Evolutionary conservation across 2,797 vertebrate genomes (phyloP), one percentile per base, ranked within the genome.

Genomic region (Apodemus agrarius): DNA sequence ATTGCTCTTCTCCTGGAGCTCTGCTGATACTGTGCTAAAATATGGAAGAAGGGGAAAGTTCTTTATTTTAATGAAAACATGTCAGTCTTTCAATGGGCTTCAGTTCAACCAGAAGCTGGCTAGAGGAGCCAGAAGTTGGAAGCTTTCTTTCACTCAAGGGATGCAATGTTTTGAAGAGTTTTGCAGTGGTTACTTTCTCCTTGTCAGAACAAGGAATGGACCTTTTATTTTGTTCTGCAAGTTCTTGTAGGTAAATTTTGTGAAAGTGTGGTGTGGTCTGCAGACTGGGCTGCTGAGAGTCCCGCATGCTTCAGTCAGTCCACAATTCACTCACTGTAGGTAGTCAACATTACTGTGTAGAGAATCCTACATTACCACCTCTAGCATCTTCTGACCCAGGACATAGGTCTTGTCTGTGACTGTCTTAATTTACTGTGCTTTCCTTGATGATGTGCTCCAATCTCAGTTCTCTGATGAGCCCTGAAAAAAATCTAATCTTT

Each of bases 401-500:
- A 79, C 81, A 29, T 40, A 83, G 81, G 31, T 92, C 76, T 93
- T 75, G 82, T n/a, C 37, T 90, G 4, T 88, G 12, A 63, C 21
- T 83, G 6, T 90, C 40, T 83, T 49, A 11, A 89, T 89, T 93
- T 49, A 16, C 16, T 34, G 14, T 1, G 37, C 11, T 84, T 59
- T 76, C 26, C 0, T 13, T 43, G 7, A 6, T 96, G 34, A 6
- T 96, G 34, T 34, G n/a, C 17, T 87, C 8, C 2, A 94, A 67
- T 90, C 49, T 90, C 52, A 82, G 7, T 40, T 96, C 29, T 94
- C 31, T 49, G 57, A 74, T 89, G 63, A 67, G 9, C 82, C 14
- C 79, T 78, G 24, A 63, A 79, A 84, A 80, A 88, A 81, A 85
- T 57, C 43, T 61, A 49, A 84, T 89, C 81, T 94, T 96, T 24